phyloP scores from a whole-genome alignment of 2,113 vertebrate genomes.

The Poeciliopsis turrubarensis region DNA sequence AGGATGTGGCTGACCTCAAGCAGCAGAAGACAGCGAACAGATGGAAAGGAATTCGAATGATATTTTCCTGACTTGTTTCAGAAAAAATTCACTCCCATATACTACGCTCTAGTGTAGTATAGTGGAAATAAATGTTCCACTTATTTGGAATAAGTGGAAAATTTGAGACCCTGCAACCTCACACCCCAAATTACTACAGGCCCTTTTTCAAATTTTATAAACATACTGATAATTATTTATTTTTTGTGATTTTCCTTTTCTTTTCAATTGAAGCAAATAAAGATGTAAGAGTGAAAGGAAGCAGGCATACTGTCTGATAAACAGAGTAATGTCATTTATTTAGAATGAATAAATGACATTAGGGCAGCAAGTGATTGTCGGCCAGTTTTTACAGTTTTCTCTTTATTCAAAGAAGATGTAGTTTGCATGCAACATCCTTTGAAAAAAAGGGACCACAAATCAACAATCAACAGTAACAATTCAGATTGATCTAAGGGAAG shows the following conservation, averaged over 20 bases:
- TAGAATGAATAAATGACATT: no score
- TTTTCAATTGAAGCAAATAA: not conserved
- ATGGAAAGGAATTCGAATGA: not conserved
- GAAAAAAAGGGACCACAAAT: not conserved
- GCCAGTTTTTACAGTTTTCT: not conserved
- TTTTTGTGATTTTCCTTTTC: not conserved
- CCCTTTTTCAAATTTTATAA: not conserved
- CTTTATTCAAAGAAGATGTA: not conserved
- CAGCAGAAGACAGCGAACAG: not conserved
- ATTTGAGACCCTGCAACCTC: not conserved
- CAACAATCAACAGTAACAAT: not conserved
- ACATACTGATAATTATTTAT: not conserved
- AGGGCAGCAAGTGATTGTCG: not conserved
- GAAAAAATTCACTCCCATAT: not conserved
- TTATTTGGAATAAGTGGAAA: not conserved
- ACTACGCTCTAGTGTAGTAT: not conserved
- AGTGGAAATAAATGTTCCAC: no score
- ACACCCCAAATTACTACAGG: not conserved
- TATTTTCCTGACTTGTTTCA: not conserved
- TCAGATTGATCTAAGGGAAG: not conserved
- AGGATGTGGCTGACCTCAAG: constrained; percentile 36
- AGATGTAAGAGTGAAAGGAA: not conserved
- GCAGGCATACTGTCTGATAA: not conserved
- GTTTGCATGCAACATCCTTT: not conserved
- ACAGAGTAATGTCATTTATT: not conserved